Base-by-base conservation (phyloP, 2,888 invertebrate genomes). In the Catocala fraxini region DNA sequence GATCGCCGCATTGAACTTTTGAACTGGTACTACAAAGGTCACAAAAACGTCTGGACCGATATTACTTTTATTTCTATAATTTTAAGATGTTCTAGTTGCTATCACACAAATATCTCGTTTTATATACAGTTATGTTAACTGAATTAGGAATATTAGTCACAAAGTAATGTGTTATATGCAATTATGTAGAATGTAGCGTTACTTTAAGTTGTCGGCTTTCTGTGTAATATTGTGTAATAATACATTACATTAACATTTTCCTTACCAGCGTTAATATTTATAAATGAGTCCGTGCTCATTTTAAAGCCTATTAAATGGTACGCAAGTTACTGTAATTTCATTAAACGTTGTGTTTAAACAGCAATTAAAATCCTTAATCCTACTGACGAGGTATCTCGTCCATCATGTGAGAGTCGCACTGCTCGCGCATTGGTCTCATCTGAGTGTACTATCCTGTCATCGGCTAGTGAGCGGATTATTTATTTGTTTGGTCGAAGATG, bases 401-500 rank as follows among this genome's bases (percentile, higher is more conserved):
- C 57, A 55, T 76, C 68, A 74, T 72, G 65, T 47, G 15, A 42
- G 58, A 56, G 60, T 58, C 56, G 33, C 51, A 56, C 11, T 51
- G 52, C 55, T 46, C 63, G 70, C 63, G 58, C 73, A 64, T 65
- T 66, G 75, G 70, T 68, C 75, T 73, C 74, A 70, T 73, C 75
- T 60, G 62, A 59, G 54, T 62, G 51, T 73, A 71, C 82, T 81
- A 81, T 82, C 83, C 84, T 86, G 88, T 90, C 89, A 86, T 87
- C 89, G 83, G 82, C 82, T 82, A 80, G 78, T 79, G 72, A 68
- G 68, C 62, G 73, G 82, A 84, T 89, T 89, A 88, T 91, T 90
- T 91, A 89, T 91, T 89, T 89, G 85, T 89, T 88, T 87, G 79
- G 78, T 73, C 75, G 73, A 77, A 80, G 82, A 85, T 91, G 85